These are phyloP conservation scores for Acanthopleura granulata DNA, from an alignment of 2,888 invertebrate genomes.

Conservation along the genomic window DNA sequence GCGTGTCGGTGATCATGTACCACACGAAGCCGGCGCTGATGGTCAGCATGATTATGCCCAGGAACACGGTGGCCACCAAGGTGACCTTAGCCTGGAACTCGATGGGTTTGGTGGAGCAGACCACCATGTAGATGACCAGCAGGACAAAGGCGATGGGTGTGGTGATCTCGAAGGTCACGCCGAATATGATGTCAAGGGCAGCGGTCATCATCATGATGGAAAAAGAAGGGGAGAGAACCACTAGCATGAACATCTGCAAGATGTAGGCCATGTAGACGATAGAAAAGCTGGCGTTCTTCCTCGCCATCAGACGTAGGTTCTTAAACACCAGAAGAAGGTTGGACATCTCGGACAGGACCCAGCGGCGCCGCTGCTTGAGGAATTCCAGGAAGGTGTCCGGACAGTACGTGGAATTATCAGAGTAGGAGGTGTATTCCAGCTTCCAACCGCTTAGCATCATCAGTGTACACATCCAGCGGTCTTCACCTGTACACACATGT, in stretches of 20 bases:
- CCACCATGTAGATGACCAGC: slow-evolving; percentile 32
- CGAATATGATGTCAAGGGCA: slow-evolving; percentile 43
- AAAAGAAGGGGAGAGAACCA: slow-evolving; percentile 44
- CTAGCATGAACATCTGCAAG: slow-evolving; percentile 43
- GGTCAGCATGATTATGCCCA: slow-evolving; percentile 35
- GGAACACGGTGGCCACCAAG: slow-evolving; percentile 31
- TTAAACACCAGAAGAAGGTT: slow-evolving; percentile 46
- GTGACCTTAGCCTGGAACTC: slow-evolving; percentile 38
- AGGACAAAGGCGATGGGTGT: slow-evolving; percentile 31
- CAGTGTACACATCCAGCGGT: slow-evolving; percentile 52
- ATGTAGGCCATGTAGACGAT: slow-evolving; percentile 44
- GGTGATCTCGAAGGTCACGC: slow-evolving; percentile 30
- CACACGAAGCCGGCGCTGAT: slow-evolving; percentile 40
- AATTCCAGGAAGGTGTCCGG: slow-evolving; percentile 48
- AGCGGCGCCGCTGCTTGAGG: slow-evolving; percentile 44
- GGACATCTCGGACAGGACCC: slow-evolving; percentile 51
- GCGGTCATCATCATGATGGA: slow-evolving; percentile 41
- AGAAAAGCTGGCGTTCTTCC: slow-evolving; percentile 43
- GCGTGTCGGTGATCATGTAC: slow-evolving; percentile 36
- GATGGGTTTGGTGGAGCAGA: slow-evolving; percentile 35
- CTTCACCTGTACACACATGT: slow-evolving; percentile 41
- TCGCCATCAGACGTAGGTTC: slow-evolving; percentile 32
- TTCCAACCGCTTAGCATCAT: slow-evolving; percentile 52
- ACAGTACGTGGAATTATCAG: slow-evolving; percentile 49
- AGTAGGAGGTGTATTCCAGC: slow-evolving; percentile 44